These are phyloP conservation scores for Pararge aegeria DNA, from an alignment of 1,140 invertebrate genomes.

Conservation along the genomic window DNA sequence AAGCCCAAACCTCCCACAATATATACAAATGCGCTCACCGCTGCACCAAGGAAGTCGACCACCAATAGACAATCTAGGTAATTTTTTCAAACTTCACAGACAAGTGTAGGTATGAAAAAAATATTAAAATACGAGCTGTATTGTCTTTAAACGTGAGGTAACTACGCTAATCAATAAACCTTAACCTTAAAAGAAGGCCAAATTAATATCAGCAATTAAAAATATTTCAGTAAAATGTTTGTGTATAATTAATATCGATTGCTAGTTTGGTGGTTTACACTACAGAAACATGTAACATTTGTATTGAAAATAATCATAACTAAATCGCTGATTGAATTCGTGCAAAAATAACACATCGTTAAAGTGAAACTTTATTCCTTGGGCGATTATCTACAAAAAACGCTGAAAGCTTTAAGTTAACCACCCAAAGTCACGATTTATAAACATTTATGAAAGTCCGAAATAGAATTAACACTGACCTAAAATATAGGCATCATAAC, in stretches of 20 bases:
- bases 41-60: too few species aligned
- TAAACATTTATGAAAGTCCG: constrained; percentile 25
- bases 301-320: neutral
- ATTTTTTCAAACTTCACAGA: too few species aligned
- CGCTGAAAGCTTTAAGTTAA: constrained; percentile 19
- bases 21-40: too few species aligned
- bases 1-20: too few species aligned
- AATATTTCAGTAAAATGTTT: neutral
- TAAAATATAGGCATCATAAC: constrained; percentile 21
- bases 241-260: neutral
- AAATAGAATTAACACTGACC: constrained; percentile 29
- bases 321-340: constrained; percentile 3
- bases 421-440: constrained; percentile 26
- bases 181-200: neutral
- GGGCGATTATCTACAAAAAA: constrained; percentile 14
- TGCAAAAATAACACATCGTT: constrained; percentile 22
- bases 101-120: too few species aligned
- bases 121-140: too few species aligned
- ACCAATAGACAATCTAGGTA: too few species aligned
- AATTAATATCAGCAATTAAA: neutral
- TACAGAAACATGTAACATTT: neutral
- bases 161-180: neutral
- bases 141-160: too few species aligned
- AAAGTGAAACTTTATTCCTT: constrained; percentile 9
- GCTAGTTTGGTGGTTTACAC: neutral